Evolutionary conservation across 2,113 vertebrate genomes (phyloP).

Genomic region (Etia nguti): DNA sequence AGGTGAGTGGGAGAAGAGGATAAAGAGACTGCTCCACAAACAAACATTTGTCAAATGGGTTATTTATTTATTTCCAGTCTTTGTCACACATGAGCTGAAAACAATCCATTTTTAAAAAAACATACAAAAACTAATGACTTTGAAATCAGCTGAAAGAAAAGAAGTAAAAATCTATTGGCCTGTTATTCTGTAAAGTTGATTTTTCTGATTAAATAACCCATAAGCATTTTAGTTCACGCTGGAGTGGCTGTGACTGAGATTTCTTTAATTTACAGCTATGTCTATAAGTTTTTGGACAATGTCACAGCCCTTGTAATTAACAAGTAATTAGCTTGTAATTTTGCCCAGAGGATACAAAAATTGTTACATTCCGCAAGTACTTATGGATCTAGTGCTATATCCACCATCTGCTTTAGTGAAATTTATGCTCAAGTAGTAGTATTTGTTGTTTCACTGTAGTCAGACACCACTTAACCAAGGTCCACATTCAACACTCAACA

Average conservation of each 20-base stretch:
- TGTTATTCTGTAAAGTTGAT: not conserved
- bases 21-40: not conserved
- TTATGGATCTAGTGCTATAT: not conserved
- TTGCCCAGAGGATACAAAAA: not conserved
- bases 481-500: not conserved
- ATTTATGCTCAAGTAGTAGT: not conserved
- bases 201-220: not conserved
- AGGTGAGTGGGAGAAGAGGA: not conserved
- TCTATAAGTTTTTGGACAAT: not conserved
- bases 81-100: not conserved
- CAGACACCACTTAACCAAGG: not conserved
- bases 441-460: not conserved
- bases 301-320: not conserved
- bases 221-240: not conserved
- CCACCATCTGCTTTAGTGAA: not conserved
- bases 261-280: not conserved
- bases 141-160: not conserved
- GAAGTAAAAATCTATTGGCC: not conserved
- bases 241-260: not conserved
- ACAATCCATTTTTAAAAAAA: not conserved
- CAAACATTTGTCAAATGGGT: not conserved
- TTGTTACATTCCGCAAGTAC: not conserved
- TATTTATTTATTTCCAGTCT: not conserved
- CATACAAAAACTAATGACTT: not conserved
- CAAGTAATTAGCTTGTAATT: not conserved